Conservation (phyloP, 2,113 vertebrate genomes). For the Trinectes maculatus region DNA sequence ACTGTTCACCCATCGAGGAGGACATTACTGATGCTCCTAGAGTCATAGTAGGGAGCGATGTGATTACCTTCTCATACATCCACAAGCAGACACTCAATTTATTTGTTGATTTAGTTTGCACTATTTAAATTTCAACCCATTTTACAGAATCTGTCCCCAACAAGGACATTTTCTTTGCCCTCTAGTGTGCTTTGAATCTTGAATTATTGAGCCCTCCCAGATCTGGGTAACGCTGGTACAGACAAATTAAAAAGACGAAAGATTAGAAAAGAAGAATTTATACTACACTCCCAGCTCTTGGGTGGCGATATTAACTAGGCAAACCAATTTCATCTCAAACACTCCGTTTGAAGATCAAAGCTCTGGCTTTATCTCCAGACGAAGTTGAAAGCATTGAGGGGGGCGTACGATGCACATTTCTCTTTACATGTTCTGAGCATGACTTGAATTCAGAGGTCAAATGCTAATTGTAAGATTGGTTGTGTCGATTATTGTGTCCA, state of each 20-base stretch:
- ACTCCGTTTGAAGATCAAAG: constrained; percentile 71
- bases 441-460: neutral
- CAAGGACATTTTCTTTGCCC: constrained; percentile 8
- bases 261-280: constrained; percentile 61
- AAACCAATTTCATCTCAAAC: constrained; percentile 61
- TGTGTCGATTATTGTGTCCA: neutral
- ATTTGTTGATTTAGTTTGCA: constrained; percentile 21
- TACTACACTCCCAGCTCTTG: constrained; percentile 54
- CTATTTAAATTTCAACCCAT: constrained; percentile 50
- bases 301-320: constrained; percentile 49
- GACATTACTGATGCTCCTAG: constrained; percentile 19
- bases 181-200: constrained; percentile 27
- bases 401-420: neutral
- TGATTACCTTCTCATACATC: constrained; percentile 9
- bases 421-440: neutral
- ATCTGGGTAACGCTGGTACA: constrained; percentile 35
- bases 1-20: constrained; percentile 12
- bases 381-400: constrained; percentile 47
- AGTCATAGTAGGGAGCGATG: constrained; percentile 6
- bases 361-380: constrained; percentile 53
- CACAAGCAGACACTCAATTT: constrained; percentile 17
- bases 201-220: constrained; percentile 57
- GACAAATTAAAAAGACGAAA: constrained; percentile 62
- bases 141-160: constrained; percentile 36
- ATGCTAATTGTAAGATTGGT: neutral